Percentiles rank a stretch among this genome's conserved stretches.
Evolutionary conservation across 2,888 invertebrate species (phyloP).

Genomic region (Drosophila niveifrons): DNA sequence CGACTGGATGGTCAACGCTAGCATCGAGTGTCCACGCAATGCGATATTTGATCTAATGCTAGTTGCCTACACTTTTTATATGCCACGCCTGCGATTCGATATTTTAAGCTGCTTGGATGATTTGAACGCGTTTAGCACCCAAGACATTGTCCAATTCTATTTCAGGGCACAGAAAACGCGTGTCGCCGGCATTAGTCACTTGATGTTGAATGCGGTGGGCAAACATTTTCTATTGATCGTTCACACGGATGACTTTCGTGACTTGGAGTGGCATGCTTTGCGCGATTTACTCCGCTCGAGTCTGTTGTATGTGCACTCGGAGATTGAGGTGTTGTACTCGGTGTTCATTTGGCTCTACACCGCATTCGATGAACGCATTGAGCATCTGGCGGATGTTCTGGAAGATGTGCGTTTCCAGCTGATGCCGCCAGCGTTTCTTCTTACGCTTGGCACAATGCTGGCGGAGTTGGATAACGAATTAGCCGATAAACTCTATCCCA

Average conservation of each 20-base stretch:
- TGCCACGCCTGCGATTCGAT: background rate
- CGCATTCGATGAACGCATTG: background rate
- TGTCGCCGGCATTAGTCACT: background rate
- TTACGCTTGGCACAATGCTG: background rate
- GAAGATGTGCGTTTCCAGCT: background rate
- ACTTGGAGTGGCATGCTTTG: background rate
- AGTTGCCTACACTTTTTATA: background rate
- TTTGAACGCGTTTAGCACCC: background rate
- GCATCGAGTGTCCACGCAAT: background rate
- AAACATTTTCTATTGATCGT: slow-evolving; percentile 7
- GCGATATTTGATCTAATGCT: background rate
- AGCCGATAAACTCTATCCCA: background rate
- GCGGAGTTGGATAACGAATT: background rate
- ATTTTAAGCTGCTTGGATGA: background rate
- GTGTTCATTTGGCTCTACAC: slow-evolving; percentile 1
- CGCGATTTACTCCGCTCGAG: background rate
- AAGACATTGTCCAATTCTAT: background rate
- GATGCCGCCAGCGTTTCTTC: background rate
- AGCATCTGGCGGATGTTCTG: background rate
- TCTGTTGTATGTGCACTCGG: background rate
- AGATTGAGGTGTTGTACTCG: slow-evolving; percentile 16
- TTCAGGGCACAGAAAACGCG: background rate
- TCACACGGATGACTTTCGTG: background rate
- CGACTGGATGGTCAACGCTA: background rate
- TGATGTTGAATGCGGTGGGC: background rate